Base-by-base conservation (phyloP, 2,113 vertebrate species). In the Indri indri region DNA sequence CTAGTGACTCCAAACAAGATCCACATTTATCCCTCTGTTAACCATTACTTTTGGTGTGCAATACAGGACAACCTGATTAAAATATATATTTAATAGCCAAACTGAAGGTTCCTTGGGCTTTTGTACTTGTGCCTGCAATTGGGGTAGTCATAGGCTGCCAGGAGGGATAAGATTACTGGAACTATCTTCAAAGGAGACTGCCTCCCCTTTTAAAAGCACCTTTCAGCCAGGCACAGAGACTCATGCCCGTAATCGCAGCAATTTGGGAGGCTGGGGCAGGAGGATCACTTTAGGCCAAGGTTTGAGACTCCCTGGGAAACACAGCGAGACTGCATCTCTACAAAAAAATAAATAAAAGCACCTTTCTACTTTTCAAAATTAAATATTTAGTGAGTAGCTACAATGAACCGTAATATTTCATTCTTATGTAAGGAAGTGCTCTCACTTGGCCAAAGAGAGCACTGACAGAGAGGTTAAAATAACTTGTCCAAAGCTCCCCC, bases 301-400 rank as follows among this genome's bases (percentile, higher is more conserved):
- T 63, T 5, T 63, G 27, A 63, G 27, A 63, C 27, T 63, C 27
- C 27, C 27, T 63, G 4, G 27, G 61, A 27, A 63, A 63, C 61
- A 63, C 1, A 30, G 61, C 12, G 11, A 63, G 61, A 30, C 61
- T 27, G 25, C 4, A 30, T 63, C 11, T 12, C 61, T 63, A 30
- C 10, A 30, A 30, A 27, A 61, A 63, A 63, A 63, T 61, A 61
- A 63, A 13, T 40, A 66, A 79, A 95, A 88, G 30, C 32, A 65
- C 22, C 87, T 81, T 93, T 80, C n/a, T 66, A 50, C 50, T 88
- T 92, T 80, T 66, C 65, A 95, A 87, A 88, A 66, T 18, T 45
- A 86, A 91, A 30, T 66, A 76, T 27, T 66, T 50, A 88, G 23
- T 66, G 17, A 98, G 34, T 16, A 80, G 50, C 54, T 85, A 42